Evolutionary conservation across 2,888 invertebrate species (phyloP), one percentile per base, ranked within the genome.

Genomic region (Isoperla grammatica): DNA sequence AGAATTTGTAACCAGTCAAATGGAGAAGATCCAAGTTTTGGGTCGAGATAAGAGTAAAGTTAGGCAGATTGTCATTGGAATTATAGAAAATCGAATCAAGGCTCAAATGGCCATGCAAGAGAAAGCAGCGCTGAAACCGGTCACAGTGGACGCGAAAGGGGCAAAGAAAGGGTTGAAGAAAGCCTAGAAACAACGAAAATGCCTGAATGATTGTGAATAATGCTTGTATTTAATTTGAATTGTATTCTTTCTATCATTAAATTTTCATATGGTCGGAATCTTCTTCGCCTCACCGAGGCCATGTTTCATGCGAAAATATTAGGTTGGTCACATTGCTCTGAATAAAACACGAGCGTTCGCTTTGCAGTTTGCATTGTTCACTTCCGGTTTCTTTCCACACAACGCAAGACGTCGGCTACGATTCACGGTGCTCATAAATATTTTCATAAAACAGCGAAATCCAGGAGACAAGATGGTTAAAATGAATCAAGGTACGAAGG

Each of bases 1-100:
- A 0, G 84, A 88, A 64, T 96, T 90, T 78, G 87, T 97, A 0
- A 88, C 90, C 0, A 90, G 94, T 71, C 95, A 97, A 78, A 95
- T 96, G 81, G 94, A 95, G 71, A 94, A 94, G 77, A 87, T 96
- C 59, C 94, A 95, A 74, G 76, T 79, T 37, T 76, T 92, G 64
- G 87, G 90, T 2, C 76, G 86, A 56, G 92, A 95, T 71, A 96
- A 96, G 73, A 85, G 84, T 62, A 87, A 85, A 74, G 85, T 90
- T 64, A 79, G 90, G 64, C 88, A 88, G 73, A 86, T 87, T 37
- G 85, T 90, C 60, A 80, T 86, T 65, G 86, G 86, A 72, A 84
- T 89, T 58, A 83, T 90, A 72, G 88, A 90, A 72, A 81, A 85
- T 75, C 90, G 89, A 74, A 68, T 87, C 62, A 82, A 84, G 68